Evolutionary conservation across 2,888 invertebrate genomes (phyloP).

Genomic region (Chymomyza amoena): DNA sequence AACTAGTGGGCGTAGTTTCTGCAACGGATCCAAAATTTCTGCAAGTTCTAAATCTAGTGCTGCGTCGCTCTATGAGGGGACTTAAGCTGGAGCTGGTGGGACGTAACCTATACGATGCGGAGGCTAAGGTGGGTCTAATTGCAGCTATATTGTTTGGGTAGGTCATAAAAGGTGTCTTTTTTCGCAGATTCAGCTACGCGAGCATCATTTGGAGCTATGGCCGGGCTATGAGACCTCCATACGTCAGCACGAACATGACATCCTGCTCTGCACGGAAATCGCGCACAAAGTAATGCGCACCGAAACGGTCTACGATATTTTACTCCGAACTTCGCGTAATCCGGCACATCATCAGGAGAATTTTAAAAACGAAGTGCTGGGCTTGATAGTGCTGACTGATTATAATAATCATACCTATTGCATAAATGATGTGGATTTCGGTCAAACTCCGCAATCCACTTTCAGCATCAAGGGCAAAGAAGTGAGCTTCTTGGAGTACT

Average conservation of each 20-base stretch:
- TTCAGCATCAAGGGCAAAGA: conserved; percentile 83
- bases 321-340: conserved; percentile 79
- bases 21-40: conserved; percentile 85
- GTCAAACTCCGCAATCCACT: conserved; percentile 81
- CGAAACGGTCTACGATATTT: conserved; percentile 85
- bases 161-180: neutral
- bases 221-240: conserved; percentile 92
- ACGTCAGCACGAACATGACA: conserved; percentile 87
- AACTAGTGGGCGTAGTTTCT: conserved; percentile 83
- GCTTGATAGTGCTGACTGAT: conserved; percentile 83
- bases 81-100: conserved; percentile 85
- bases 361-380: conserved; percentile 81
- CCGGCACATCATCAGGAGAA: conserved; percentile 80
- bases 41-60: conserved; percentile 88
- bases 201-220: conserved; percentile 87
- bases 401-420: conserved; percentile 85
- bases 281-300: conserved; percentile 90
- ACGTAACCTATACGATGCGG: conserved; percentile 86
- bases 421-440: conserved; percentile 87
- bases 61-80: conserved; percentile 81
- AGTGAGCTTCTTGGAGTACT: conserved; percentile 84
- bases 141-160: neutral
- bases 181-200: conserved; percentile 81
- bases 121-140: conserved; percentile 80
- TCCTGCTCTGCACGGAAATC: conserved; percentile 89